A percentile compares a stretch with the other conserved stretches of the same genome.
These are phyloP conservation scores for Aramus guarauna DNA, from an alignment of 2,113 vertebrate genomes.

Conservation along the genomic window DNA sequence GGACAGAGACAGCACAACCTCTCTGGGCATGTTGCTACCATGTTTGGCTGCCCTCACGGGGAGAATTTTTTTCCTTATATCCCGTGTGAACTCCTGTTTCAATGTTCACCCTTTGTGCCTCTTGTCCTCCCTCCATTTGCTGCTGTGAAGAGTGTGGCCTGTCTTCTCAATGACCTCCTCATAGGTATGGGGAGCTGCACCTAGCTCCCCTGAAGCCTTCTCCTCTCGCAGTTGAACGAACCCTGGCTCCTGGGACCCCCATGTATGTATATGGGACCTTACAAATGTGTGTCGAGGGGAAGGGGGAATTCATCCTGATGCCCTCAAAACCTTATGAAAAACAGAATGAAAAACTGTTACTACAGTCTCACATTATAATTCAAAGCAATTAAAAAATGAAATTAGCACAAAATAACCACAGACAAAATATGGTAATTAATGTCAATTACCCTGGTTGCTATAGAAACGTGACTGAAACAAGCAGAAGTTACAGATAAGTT, in stretches of 20 bases:
- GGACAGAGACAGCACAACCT: background rate
- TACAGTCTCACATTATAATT: constrained; percentile 16
- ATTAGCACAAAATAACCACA: constrained; percentile 52
- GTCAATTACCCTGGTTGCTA: constrained; percentile 72
- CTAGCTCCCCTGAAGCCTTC: background rate
- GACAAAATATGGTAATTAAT: constrained; percentile 60
- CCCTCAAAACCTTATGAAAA: background rate
- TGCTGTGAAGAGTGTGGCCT: background rate
- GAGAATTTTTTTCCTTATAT: background rate
- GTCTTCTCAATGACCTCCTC: background rate
- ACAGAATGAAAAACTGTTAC: background rate
- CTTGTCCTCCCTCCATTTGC: background rate
- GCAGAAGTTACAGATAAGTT: constrained; percentile 55
- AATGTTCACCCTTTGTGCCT: background rate
- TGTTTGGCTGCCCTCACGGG: background rate
- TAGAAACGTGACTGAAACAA: constrained; percentile 54
- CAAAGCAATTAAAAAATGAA: constrained; percentile 57
- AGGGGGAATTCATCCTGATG: background rate
- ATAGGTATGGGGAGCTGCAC: background rate
- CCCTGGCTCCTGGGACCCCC: no score
- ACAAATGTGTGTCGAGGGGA: fast-evolving
- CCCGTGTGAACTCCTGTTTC: background rate
- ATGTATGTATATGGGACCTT: background rate
- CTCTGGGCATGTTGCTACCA: background rate
- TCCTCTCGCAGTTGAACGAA: background rate